Percentiles rank a stretch among this genome's conserved stretches.
Evolutionary conservation across 2,888 invertebrate species (phyloP).

Genomic region (Nycteola revayana): DNA sequence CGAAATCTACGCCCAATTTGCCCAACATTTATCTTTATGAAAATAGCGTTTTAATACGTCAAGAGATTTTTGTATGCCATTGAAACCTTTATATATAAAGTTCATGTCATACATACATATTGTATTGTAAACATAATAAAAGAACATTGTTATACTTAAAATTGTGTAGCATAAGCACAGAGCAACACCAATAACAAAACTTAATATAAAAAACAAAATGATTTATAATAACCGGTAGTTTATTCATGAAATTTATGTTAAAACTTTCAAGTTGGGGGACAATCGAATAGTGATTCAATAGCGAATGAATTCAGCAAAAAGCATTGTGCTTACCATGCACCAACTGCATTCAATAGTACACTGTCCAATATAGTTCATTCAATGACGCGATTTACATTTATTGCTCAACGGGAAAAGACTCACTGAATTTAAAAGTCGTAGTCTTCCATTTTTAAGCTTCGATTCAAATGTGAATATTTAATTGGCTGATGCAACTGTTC

Average conservation of each 20-base stretch:
- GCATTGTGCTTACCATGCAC: conserved; percentile 66
- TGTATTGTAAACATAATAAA: too few relatives aligned
- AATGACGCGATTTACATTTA: conserved; percentile 73
- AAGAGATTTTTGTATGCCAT: too few relatives aligned
- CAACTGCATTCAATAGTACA: conserved; percentile 57
- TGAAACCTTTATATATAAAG: too few relatives aligned
- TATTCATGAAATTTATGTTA: conserved; percentile 48
- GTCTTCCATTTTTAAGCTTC: conserved; percentile 21
- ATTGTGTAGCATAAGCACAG: too few relatives aligned
- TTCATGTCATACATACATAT: too few relatives aligned
- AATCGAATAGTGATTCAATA: conserved; percentile 69
- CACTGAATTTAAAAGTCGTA: conserved; percentile 49
- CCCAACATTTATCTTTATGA: too few relatives aligned
- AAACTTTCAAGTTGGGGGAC: conserved; percentile 53
- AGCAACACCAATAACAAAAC: too few relatives aligned
- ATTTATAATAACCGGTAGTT: conserved; percentile 31
- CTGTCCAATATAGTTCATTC: conserved; percentile 60
- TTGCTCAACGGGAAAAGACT: conserved; percentile 48
- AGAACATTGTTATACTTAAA: too few relatives aligned
- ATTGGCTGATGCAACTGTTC: too few relatives aligned
- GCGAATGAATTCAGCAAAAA: conserved; percentile 56
- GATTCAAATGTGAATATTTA: conserved; percentile 17
- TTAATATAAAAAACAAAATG: conserved; percentile 18
- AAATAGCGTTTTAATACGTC: too few relatives aligned
- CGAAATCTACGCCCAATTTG: too few relatives aligned